Evolutionary conservation across 2,797 vertebrate genomes (phyloP), one percentile per base, ranked within the genome.

Genomic region (Anguilla megastoma): DNA sequence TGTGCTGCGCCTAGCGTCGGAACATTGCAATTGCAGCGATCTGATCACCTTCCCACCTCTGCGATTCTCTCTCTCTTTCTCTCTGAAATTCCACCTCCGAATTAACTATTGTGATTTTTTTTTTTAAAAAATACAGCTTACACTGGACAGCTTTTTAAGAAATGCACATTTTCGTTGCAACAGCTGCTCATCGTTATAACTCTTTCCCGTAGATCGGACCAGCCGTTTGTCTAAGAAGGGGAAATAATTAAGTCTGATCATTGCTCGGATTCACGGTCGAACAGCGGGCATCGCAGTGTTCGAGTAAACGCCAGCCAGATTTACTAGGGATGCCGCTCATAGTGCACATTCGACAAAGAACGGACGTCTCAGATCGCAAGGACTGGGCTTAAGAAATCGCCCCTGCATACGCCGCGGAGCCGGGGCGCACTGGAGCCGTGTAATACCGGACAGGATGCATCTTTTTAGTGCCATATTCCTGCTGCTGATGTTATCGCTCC

Each of bases 401-500:
- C 90, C 92, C 93, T 52, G 50, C 14, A 27, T 54, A 63, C 88
- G 86, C 21, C 79, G 82, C 84, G 90, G 91, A 90, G 89, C 90
- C 58, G 91, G 84, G 90, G 89, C 87, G 89, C 87, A 90, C 88
- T 90, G 90, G 93, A 92, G 94, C 94, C 93, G 93, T 94, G 95
- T 91, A 92, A 94, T 95, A 95, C 90, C 94, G 90, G 90, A 92
- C 71, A 91, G 94, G 92, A 96, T 96, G 96, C 95, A 96, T 95
- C 95, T 96, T 90, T 95, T 97, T 94, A 96, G 95, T 96, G 95
- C 95, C 91, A 96, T 97, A 93, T 97, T 97, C 88, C 95, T 97
- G 48, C 96, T 97, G 69, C 92, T 97, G 92, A 96, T 97, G 96
- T 96, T 96, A 93, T 94, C 94, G 89, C 92, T 88, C 90, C 45